Evolutionary conservation across 2,888 invertebrate genomes (phyloP).

Genomic region (Strigamia transsilvanica): DNA sequence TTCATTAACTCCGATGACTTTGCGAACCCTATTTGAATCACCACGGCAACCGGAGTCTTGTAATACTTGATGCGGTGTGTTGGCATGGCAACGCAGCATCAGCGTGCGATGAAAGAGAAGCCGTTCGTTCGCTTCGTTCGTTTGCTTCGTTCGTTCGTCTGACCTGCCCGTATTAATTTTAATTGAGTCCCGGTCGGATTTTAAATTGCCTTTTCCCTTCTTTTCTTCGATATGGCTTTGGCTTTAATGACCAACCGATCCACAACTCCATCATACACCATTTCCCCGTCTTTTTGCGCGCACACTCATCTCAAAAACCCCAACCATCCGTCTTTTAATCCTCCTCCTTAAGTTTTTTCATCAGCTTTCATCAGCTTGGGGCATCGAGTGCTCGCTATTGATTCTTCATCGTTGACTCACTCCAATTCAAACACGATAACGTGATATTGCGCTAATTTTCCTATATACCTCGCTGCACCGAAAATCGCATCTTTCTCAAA

Average conservation of each 20-base stretch:
- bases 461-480: not conserved
- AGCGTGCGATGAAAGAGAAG: conserved; percentile 26
- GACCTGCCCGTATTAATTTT: conserved; percentile 1
- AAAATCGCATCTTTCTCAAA: not conserved
- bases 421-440: not conserved
- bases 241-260: conserved; percentile 8
- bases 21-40: conserved; percentile 10
- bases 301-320: not conserved
- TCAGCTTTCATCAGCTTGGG: not conserved
- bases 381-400: conserved; percentile 27
- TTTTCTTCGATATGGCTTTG: conserved; percentile 1
- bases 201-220: conserved; percentile 36
- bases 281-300: not conserved
- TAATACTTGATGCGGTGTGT: not conserved
- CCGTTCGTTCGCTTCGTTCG: too few species aligned
- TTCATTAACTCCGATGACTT: not conserved
- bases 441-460: not conserved
- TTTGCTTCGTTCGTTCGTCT: not conserved
- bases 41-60: not conserved
- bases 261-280: not conserved
- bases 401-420: not conserved
- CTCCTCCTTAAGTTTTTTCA: not conserved
- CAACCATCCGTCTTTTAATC: not conserved
- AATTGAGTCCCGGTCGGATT: conserved; percentile 37
- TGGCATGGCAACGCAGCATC: not conserved